Percentiles rank a stretch among this genome's conserved stretches.
phyloP scores from a whole-genome alignment of 2,888 invertebrate species.

The Augiades crinisus region DNA sequence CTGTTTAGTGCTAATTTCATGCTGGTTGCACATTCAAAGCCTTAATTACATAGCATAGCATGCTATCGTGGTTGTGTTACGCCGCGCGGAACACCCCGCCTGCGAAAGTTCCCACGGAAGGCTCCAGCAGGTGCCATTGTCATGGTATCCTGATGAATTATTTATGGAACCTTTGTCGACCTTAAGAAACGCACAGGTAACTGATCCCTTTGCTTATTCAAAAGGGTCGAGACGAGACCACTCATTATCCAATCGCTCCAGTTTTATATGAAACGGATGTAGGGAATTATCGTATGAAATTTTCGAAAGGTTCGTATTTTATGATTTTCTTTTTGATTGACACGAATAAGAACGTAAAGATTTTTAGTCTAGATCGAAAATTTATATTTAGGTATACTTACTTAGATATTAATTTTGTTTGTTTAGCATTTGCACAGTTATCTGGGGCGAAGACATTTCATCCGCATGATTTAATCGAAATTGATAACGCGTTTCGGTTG shows the following conservation, averaged over 20 bases:
- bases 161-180: slow-evolving; percentile 22
- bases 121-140: slow-evolving; percentile 26
- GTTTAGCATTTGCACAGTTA: background rate
- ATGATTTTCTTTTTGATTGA: background rate
- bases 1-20: too few species aligned
- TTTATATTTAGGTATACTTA: background rate
- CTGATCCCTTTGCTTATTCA: slow-evolving; percentile 6
- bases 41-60: slow-evolving; percentile 17
- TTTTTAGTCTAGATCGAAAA: background rate
- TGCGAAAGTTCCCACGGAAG: slow-evolving; percentile 43
- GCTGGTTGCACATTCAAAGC: slow-evolving; percentile 2
- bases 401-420: too few species aligned
- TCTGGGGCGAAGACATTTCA: background rate
- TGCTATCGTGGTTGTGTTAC: slow-evolving; percentile 20
- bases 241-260: slow-evolving; percentile 10
- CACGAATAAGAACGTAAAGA: too few species aligned
- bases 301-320: background rate
- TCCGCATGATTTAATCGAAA: background rate
- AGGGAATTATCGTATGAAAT: background rate
- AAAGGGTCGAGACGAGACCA: slow-evolving; percentile 9
- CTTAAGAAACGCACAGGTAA: slow-evolving; percentile 22
- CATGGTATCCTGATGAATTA: slow-evolving; percentile 24
- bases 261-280: slow-evolving; percentile 21
- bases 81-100: slow-evolving; percentile 41
- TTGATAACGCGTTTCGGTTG: background rate